Evolutionary conservation across 2,113 vertebrate genomes (phyloP).

Genomic region (Oryzias melastigma): DNA sequence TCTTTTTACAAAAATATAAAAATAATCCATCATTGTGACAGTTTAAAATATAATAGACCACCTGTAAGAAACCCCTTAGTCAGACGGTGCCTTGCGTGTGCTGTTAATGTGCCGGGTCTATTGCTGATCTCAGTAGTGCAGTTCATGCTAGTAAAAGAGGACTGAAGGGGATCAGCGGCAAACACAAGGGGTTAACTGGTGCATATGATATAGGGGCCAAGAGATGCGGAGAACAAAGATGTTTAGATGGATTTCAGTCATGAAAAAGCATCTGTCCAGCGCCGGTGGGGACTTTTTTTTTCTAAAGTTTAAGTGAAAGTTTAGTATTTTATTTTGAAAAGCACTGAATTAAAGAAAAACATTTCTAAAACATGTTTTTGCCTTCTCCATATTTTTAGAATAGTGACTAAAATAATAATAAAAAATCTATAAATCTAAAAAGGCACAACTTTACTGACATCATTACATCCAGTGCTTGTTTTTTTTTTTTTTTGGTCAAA

Average conservation of each 20-base stretch:
- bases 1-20: no score
- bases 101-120: background rate
- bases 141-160: no score
- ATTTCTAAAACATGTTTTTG: no score
- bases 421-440: background rate
- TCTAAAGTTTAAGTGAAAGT: no score
- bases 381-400: no score
- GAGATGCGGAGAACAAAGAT: background rate
- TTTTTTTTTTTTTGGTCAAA: slow-evolving; percentile 5
- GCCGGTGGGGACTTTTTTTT: background rate
- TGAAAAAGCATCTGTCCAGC: background rate
- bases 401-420: background rate
- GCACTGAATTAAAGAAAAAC: no score
- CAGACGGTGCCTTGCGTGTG: background rate
- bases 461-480: no score
- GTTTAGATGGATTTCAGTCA: background rate
- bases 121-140: background rate
- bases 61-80: background rate
- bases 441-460: no score
- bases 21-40: background rate
- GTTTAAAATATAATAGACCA: background rate
- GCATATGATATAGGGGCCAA: no score
- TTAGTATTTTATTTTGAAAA: no score
- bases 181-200: no score
- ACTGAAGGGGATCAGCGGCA: no score